Evolutionary conservation across 2,888 invertebrate species (phyloP).

Genomic region (Caenorhabditis japonica): DNA sequence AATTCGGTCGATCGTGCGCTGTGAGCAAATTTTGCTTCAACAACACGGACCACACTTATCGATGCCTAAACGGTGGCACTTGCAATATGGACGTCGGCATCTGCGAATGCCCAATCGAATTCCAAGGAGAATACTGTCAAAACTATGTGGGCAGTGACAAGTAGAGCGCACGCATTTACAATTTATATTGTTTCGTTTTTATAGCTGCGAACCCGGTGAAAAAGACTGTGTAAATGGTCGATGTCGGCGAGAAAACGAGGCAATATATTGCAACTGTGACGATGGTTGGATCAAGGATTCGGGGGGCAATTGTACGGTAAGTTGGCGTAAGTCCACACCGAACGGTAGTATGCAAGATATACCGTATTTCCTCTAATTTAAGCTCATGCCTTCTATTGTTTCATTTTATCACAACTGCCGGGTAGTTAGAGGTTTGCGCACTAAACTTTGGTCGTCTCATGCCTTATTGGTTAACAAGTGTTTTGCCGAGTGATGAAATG

Average conservation of each 20-base stretch:
- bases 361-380: no score
- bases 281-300: slow-evolving; percentile 17
- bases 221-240: slow-evolving; percentile 27
- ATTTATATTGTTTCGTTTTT: neutral
- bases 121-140: slow-evolving; percentile 19
- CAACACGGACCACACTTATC: neutral
- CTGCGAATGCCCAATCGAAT: slow-evolving; percentile 12
- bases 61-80: slow-evolving; percentile 34
- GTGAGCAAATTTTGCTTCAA: slow-evolving; percentile 21
- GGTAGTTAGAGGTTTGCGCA: no score
- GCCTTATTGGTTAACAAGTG: no score
- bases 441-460: no score
- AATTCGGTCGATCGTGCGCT: slow-evolving; percentile 21
- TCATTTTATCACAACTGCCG: no score
- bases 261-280: slow-evolving; percentile 36
- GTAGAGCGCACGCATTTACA: neutral
- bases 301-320: slow-evolving; percentile 33
- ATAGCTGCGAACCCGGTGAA: slow-evolving; percentile 5
- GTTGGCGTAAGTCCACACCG: neutral
- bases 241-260: slow-evolving; percentile 19
- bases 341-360: neutral
- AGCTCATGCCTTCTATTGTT: neutral
- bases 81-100: neutral
- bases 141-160: neutral
- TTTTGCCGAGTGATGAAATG: no score